Conservation (phyloP, 2,888 invertebrate species). For the Ecliptopera silaceata region DNA sequence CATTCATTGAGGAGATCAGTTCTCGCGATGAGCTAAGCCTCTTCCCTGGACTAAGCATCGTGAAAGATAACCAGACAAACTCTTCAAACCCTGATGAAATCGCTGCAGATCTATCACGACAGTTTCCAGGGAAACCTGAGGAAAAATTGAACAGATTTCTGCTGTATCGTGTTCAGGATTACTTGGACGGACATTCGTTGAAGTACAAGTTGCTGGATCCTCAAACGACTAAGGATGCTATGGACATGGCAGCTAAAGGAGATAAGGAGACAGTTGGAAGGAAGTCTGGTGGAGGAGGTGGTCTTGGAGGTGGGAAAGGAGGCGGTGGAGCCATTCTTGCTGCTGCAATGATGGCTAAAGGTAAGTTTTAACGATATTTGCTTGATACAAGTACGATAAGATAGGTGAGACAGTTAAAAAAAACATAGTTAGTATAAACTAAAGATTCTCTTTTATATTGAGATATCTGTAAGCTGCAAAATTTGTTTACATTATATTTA, state of each 20-base stretch:
- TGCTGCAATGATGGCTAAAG: constrained; percentile 86
- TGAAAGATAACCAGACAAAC: constrained; percentile 83
- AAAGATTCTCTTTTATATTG: no score
- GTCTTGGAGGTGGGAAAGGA: constrained; percentile 60
- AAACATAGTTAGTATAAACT: no score
- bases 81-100: constrained; percentile 84
- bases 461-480: no score
- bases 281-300: constrained; percentile 71
- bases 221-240: constrained; percentile 82
- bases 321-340: constrained; percentile 65
- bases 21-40: constrained; percentile 87
- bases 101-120: constrained; percentile 87
- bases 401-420: no score
- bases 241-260: constrained; percentile 68
- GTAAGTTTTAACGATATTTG: constrained; percentile 43
- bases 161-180: constrained; percentile 85
- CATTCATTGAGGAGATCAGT: constrained; percentile 88
- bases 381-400: no score
- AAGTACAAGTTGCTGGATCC: constrained; percentile 88
- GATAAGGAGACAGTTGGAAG: constrained; percentile 72
- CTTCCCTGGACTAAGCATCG: constrained; percentile 89
- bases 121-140: constrained; percentile 90
- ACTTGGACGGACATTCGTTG: constrained; percentile 88
- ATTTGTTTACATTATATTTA: no score
- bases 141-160: constrained; percentile 89